Percentiles rank a stretch among this genome's conserved stretches.
Conservation (phyloP, 1,140 invertebrate species). For the Parasteatoda tepidariorum region DNA sequence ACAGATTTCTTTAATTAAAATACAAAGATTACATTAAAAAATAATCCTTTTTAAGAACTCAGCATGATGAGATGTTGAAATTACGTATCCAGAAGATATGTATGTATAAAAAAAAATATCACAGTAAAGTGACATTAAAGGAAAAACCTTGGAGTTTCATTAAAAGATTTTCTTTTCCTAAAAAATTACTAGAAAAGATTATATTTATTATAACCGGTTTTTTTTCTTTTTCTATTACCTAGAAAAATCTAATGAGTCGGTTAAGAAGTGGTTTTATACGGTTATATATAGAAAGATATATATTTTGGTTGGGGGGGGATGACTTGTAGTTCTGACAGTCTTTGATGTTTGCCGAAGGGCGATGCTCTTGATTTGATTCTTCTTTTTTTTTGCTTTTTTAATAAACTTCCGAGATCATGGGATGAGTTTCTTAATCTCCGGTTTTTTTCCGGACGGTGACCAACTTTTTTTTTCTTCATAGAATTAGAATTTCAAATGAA, state of each 20-base stretch:
- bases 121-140: background rate
- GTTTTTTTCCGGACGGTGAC: no score
- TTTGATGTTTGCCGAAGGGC: conserved; percentile 17
- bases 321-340: background rate
- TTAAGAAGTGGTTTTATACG: background rate
- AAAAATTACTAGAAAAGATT: conserved; percentile 1
- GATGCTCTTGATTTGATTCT: background rate
- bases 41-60: no score
- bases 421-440: no score
- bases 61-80: no score
- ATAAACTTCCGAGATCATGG: no score
- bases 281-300: conserved; percentile 13
- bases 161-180: conserved; percentile 6
- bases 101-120: no score
- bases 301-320: background rate
- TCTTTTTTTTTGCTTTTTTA: background rate
- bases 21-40: no score
- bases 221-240: background rate
- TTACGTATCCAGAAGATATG: no score
- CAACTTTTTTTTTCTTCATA: no score
- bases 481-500: no score
- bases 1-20: no score
- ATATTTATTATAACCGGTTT: conserved; percentile 34
- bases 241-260: conserved; percentile 1
- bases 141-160: conserved; percentile 10